Evolutionary conservation across 2,797 vertebrate genomes (phyloP).

Genomic region (Staurois parvus): DNA sequence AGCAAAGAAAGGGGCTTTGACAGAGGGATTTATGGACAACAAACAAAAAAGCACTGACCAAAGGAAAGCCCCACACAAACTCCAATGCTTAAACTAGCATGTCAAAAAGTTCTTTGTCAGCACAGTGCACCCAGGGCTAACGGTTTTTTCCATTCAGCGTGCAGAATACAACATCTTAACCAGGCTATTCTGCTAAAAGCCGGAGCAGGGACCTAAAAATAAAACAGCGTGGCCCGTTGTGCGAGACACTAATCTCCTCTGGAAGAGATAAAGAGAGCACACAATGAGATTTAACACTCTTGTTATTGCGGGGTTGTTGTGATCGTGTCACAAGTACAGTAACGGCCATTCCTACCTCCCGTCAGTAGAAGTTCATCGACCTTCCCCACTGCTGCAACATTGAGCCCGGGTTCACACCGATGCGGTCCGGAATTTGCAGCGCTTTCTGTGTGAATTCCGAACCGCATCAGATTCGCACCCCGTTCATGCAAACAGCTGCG

Average conservation of each 20-base stretch:
- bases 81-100: slow-evolving; percentile 60
- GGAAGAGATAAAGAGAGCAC: neutral
- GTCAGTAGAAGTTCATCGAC: too few species aligned
- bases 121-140: slow-evolving; percentile 28
- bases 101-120: slow-evolving; percentile 65
- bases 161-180: slow-evolving; percentile 1
- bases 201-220: neutral
- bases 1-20: slow-evolving; percentile 63
- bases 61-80: slow-evolving; percentile 60
- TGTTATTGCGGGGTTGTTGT: neutral
- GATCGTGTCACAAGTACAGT: too few species aligned
- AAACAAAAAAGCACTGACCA: slow-evolving; percentile 62
- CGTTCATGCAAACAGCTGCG: too few species aligned
- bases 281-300: neutral
- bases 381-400: too few species aligned
- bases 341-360: too few species aligned
- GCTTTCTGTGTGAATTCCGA: too few species aligned
- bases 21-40: slow-evolving; percentile 65
- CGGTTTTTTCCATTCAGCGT: slow-evolving; percentile 61
- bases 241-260: neutral
- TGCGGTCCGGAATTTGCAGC: too few species aligned
- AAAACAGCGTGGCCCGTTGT: neutral
- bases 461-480: too few species aligned
- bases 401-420: too few species aligned
- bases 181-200: slow-evolving; percentile 29